A percentile compares a stretch with the other conserved stretches of the same genome.
Evolutionary conservation across 1,140 invertebrate species (phyloP).

Genomic region (Trissolcus basalis): DNA sequence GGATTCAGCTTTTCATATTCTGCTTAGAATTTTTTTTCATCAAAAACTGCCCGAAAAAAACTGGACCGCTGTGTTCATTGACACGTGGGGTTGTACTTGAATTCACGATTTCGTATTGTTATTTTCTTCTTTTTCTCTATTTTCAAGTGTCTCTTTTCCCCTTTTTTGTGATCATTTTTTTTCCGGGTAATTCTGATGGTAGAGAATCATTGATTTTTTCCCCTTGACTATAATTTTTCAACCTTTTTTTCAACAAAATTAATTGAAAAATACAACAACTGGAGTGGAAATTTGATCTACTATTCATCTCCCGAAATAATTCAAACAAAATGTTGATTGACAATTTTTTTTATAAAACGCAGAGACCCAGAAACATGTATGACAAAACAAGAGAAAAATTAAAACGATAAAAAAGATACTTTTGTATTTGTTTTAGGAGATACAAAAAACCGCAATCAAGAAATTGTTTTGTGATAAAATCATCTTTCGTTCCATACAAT

Average conservation of each 20-base stretch:
- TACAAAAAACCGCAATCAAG: not conserved
- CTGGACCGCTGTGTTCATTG: no score
- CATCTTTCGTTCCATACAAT: slow-evolving; percentile 26
- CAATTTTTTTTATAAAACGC: not conserved
- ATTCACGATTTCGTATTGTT: not conserved
- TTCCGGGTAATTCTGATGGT: not conserved
- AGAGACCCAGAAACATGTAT: no score
- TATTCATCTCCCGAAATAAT: no score
- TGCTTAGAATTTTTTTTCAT: no score
- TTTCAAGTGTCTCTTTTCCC: no score
- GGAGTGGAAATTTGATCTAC: no score
- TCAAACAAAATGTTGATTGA: not conserved
- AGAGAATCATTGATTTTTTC: no score
- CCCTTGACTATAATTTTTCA: no score
- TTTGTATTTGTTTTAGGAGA: not conserved
- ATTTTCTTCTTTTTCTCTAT: not conserved
- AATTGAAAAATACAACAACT: no score
- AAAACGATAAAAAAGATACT: not conserved
- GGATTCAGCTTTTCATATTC: no score
- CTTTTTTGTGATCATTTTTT: not conserved
- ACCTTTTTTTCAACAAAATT: no score
- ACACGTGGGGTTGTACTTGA: not conserved
- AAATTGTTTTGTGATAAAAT: slow-evolving; percentile 11
- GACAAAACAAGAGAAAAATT: not conserved
- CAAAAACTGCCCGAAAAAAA: no score